Percentiles rank a stretch among this genome's conserved stretches.
phyloP scores from a whole-genome alignment of 64 coral and sea anemone species.

The Montipora cactus region DNA sequence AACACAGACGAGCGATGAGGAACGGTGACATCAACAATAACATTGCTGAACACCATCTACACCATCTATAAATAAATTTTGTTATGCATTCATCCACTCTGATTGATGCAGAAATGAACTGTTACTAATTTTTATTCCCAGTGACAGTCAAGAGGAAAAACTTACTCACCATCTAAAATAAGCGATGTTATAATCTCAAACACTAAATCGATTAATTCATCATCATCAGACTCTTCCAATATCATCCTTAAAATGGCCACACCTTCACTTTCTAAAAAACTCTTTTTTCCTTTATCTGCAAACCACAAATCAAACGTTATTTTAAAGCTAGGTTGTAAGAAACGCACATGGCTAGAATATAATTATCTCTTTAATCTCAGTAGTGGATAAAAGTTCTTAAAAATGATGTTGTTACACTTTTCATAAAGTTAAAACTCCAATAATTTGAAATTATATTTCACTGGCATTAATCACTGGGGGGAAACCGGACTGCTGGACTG shows the following conservation, averaged over 20 bases:
- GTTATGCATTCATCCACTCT: neutral
- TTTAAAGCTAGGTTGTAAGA: neutral
- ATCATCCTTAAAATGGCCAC: slow-evolving; percentile 55
- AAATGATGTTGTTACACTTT: no score
- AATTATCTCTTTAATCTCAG: no score
- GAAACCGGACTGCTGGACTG: no score
- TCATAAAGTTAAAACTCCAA: no score
- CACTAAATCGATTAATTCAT: slow-evolving; percentile 76
- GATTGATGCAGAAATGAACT: neutral
- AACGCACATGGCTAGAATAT: neutral
- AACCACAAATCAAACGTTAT: neutral
- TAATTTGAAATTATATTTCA: no score
- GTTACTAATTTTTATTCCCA: neutral
- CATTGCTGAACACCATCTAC: no score
- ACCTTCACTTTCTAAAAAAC: slow-evolving; percentile 78
- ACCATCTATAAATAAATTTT: no score
- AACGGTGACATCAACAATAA: no score
- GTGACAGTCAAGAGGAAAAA: neutral
- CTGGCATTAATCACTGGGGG: no score
- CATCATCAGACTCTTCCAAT: slow-evolving; percentile 69
- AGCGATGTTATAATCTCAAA: slow-evolving; percentile 71
- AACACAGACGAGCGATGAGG: no score
- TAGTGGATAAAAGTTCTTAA: no score
- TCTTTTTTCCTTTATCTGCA: slow-evolving; percentile 78
- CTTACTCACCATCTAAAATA: slow-evolving; percentile 76